Base-by-base conservation (phyloP, 2,113 vertebrate genomes). In the Mola mola region DNA sequence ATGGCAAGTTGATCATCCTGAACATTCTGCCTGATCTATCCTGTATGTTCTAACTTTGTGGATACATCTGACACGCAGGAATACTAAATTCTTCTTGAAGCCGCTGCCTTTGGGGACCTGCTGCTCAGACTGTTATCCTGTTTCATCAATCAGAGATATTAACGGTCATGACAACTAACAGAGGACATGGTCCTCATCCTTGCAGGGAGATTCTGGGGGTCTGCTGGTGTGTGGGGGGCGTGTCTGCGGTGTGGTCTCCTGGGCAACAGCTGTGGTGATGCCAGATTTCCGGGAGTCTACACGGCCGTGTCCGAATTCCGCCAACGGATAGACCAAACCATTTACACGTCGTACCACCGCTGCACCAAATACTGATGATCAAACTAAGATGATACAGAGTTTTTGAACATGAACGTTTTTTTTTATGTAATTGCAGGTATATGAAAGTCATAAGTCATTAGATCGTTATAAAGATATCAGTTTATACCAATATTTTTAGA, bases 141-240 rank as follows among this genome's bases (percentile, higher is more conserved):
- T 12, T 34, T 1, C 11, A 34, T 12, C 10, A 34, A 34, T 34
- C 11, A 34, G 13, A n/a, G 13, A 34, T 34, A 34, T 34, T 34
- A 34, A 34, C 8, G 11, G 31, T 12, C 9, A 34, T 4, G 4
- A 8, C 31, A n/a, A n/a, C 31, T 12, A 12, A 3, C 2, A 34
- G 31, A 12, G 13, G 31, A 12, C n/a, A n/a, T n/a, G n/a, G n/a
- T n/a, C n/a, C n/a, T n/a, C n/a, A n/a, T 10, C 25, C 34, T 66
- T 65, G 22, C 79, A 93, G 93, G 91, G 91, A 2, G 91, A 92
- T 60, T 92, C 92, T 2, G 92, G 93, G 0, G 92, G 91, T n/a
- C 92, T 90, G 0, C 73, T 93, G 69, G 87, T 92, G 43, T 94
- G 92, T 37, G 75, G 87, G 1, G 91, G 91, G 3, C 75, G 60